Evolutionary conservation across 2,113 vertebrate species (phyloP), one percentile per base, ranked within the genome.

Genomic region (Sarotherodon lohbergeri): DNA sequence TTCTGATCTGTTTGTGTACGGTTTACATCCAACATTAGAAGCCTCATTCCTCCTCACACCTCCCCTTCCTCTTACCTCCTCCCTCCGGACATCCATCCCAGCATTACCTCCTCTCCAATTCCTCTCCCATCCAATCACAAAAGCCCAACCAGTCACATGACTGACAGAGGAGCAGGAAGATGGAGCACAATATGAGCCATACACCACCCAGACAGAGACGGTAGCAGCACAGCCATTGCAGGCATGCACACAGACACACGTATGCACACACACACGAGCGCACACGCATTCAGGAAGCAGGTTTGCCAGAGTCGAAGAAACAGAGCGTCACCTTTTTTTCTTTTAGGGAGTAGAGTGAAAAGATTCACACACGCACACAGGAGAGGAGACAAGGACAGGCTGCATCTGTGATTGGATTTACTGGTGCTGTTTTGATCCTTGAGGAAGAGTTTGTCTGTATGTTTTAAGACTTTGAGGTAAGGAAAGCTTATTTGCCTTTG

Each of bases 131-230:
- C 96, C 96, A 96, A 95, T 96, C 89, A 84, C 34, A 61, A 78
- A 46, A 52, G 73, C 66, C 19, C 14, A 2, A 63, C 4, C 5
- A 22, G 48, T 96, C 96, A 97, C 90, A 85, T 96, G 96, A 95
- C 91, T 83, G 68, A 85, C 87, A 92, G 84, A 86, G 54, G 90
- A 95, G 94, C 96, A 96, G 95, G 93, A 96, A 96, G 92, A 94
- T 86, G 81, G 88, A 91, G 76, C 91, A 91, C 93, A 93, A 93
- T 93, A 90, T 93, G 87, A 95, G 93, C 92, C 84, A 83, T 90
- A 86, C 89, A 93, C 94, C 89, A 57, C 87, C 92, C 91, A 90
- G 93, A 93, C 80, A 91, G 68, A 90, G 87, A 86, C 59, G 7
- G 83, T 85, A 89, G 90, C 89, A 83, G 22, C 63, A 46, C 82